Base-by-base conservation (phyloP, 2,113 vertebrate genomes). In the Lophochroa leadbeateri region DNA sequence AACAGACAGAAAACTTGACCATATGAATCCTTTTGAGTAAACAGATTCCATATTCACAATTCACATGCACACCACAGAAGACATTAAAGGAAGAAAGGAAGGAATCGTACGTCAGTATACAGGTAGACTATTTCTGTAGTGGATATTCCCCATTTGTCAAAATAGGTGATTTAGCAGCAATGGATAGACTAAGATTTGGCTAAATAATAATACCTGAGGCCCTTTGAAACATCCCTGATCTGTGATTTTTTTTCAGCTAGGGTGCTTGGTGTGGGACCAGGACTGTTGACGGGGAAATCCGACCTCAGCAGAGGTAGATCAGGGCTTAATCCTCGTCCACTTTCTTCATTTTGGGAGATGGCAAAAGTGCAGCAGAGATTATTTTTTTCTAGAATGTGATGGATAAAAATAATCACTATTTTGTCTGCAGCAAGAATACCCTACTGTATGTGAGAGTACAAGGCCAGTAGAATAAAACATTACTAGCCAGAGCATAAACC, bases 21-120 rank as follows among this genome's bases (percentile, higher is more conserved):
- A 94, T 95, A 95, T 92, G 93, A 98, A 97, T 95, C 96, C 90
- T 97, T 96, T 94, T 50, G 55, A 86, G 92, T 91, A 96, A 97
- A 95, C 76, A 97, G 90, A 97, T 97, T 97, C 92, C 95, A 97
- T 82, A 96, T 67, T 96, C 95, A 95, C 93, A 96, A 96, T 84
- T 70, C 94, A 95, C 68, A 96, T 76, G 74, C 58, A 93, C 93
- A 88, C 21, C 55, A 88, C 33, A 92, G 94, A 96, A 97, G 87
- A 93, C 76, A 91, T 17, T 94, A 80, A 90, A 11, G 15, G 71
- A 24, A 58, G 46, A 94, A 74, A 88, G 86, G 65, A 93, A 71
- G 17, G 71, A 79, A 94, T 87, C 46, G 50, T 69, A 96, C 4
- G 12, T 88, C 92, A 96, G 93, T 82, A 90, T 92, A 90, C 82